These are phyloP conservation scores for Hemicentrotus pulcherrimus DNA, from an alignment of 35 echinoderm and acorn worm genomes.

Conservation along the genomic window DNA sequence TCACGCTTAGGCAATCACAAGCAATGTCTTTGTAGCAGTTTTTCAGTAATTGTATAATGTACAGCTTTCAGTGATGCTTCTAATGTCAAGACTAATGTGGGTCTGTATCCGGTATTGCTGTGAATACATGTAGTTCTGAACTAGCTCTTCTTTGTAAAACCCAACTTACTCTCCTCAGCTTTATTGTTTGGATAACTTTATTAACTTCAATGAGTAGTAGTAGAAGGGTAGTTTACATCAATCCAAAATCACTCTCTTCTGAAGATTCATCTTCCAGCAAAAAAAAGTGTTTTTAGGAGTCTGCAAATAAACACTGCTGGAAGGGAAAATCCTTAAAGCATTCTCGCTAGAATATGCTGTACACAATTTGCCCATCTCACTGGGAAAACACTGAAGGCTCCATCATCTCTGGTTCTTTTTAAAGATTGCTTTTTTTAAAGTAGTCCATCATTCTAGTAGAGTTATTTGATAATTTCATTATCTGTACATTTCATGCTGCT, in stretches of 20 bases:
- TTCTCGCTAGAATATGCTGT: background rate
- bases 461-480: no score
- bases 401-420: background rate
- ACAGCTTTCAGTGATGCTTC: background rate
- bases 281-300: background rate
- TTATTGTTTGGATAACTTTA: background rate
- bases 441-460: no score
- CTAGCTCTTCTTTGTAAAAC: background rate
- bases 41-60: background rate
- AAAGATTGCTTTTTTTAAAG: no score
- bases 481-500: no score
- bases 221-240: background rate
- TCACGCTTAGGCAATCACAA: background rate
- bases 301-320: background rate
- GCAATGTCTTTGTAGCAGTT: background rate
- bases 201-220: background rate
- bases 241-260: background rate
- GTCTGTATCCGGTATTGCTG: background rate
- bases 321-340: background rate
- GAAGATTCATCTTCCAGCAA: background rate
- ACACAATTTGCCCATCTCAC: background rate
- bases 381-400: background rate
- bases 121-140: background rate
- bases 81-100: background rate
- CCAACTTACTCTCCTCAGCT: no score